These are phyloP conservation scores for Cheilosia vulpina DNA, from an alignment of 2,888 invertebrate species.

Conservation along the genomic window DNA sequence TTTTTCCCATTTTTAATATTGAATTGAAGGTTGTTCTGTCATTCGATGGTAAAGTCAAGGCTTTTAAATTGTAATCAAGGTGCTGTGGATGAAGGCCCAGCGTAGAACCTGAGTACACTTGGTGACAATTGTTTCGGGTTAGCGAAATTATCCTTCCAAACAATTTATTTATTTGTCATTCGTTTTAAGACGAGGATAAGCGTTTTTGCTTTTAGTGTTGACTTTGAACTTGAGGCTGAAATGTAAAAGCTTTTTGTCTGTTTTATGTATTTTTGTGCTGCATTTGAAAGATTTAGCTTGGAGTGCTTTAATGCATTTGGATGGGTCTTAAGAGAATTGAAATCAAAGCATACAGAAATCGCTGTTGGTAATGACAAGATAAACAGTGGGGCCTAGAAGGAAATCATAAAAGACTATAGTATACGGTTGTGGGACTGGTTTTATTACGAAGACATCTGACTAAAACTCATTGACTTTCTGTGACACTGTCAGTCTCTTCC, in stretches of 20 bases:
- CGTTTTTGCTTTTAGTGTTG: conserved; percentile 17
- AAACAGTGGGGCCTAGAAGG: too few species aligned
- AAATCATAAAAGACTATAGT: too few species aligned
- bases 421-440: too few species aligned
- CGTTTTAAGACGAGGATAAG: conserved; percentile 11
- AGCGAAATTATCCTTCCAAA: background rate
- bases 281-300: background rate
- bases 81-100: background rate
- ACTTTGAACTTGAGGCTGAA: conserved; percentile 5
- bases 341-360: too few species aligned
- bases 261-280: background rate
- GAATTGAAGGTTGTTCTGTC: background rate
- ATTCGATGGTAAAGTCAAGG: background rate
- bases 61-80: background rate
- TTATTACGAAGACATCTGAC: too few species aligned
- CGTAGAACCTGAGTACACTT: background rate
- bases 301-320: background rate
- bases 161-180: background rate
- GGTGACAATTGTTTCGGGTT: background rate
- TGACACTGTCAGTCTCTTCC: too few species aligned
- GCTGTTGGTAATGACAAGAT: too few species aligned
- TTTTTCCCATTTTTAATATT: background rate
- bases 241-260: background rate
- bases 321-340: too few species aligned
- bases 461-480: too few species aligned